A percentile compares a stretch with the other conserved stretches of the same genome.
Evolutionary conservation across 2,888 invertebrate species (phyloP).

Genomic region (Ormyrus rosae): DNA sequence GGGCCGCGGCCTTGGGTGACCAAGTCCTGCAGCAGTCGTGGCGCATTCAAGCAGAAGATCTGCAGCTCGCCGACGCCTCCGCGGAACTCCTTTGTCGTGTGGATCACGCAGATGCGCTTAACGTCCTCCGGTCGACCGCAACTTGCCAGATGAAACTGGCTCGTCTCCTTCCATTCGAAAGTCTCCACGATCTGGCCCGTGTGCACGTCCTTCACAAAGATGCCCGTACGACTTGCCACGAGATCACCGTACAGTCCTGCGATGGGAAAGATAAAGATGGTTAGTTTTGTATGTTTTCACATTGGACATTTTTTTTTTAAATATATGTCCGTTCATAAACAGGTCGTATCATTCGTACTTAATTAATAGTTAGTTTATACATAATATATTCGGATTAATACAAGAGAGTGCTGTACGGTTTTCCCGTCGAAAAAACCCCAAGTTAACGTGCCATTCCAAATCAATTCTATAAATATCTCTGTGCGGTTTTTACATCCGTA

Average conservation of each 20-base stretch:
- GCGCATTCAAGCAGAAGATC: conserved; percentile 77
- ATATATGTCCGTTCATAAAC: too few relatives aligned
- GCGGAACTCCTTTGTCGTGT: conserved; percentile 78
- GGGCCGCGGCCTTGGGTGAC: conserved; percentile 75
- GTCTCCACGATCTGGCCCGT: conserved; percentile 77
- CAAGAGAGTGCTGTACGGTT: not conserved
- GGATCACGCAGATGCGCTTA: conserved; percentile 80
- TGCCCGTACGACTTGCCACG: conserved; percentile 78
- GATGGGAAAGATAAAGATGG: not conserved
- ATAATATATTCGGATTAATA: not conserved
- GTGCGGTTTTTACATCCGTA: conserved; percentile 15
- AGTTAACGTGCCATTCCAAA: not conserved
- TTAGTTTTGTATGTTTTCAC: not conserved
- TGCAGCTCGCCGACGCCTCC: conserved; percentile 78
- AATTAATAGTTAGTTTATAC: too few relatives aligned
- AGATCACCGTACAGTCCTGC: conserved; percentile 79
- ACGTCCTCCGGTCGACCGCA: conserved; percentile 77
- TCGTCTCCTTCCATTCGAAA: conserved; percentile 81
- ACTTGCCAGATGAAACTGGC: conserved; percentile 78
- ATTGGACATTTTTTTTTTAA: too few relatives aligned
- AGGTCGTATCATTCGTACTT: too few relatives aligned
- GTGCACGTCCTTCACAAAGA: conserved; percentile 78
- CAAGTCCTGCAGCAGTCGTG: conserved; percentile 75
- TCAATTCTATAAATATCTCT: conserved; percentile 9
- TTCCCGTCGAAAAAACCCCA: conserved; percentile 1